A percentile compares a stretch with the other conserved stretches of the same genome.
Evolutionary conservation across 2,797 vertebrate genomes (phyloP).

Genomic region (Mareca penelope): DNA sequence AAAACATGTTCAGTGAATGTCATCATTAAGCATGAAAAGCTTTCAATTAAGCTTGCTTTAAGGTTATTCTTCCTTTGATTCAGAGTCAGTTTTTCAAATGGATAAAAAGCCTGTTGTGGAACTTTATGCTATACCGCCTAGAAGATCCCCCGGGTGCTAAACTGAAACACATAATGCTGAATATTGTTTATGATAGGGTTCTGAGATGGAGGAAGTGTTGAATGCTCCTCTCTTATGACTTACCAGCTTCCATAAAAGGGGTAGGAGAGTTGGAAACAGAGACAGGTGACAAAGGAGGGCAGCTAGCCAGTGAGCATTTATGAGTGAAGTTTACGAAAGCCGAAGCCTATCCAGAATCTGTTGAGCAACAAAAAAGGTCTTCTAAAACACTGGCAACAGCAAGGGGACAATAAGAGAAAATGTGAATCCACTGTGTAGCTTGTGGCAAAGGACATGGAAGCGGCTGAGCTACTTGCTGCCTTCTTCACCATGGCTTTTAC

Average conservation of each 20-base stretch:
- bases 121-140: neutral
- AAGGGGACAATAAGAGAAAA: neutral
- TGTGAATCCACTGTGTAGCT: neutral
- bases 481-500: neutral
- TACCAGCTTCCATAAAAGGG: neutral
- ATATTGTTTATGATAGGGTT: neutral
- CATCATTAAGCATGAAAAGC: neutral
- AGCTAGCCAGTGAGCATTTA: neutral
- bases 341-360: neutral
- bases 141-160: neutral
- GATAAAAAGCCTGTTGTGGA: neutral
- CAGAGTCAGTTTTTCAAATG: neutral
- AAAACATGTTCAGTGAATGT: neutral
- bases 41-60: neutral
- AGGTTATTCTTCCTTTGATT: neutral
- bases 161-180: neutral
- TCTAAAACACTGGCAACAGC: neutral
- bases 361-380: neutral
- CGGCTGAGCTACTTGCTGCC: neutral
- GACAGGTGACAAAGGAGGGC: neutral
- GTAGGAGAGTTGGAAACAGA: neutral
- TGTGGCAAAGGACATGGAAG: neutral
- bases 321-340: neutral
- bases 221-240: neutral
- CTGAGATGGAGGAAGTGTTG: neutral